Evolutionary conservation across 2,888 invertebrate genomes (phyloP).

Genomic region (Machimus rusticus): DNA sequence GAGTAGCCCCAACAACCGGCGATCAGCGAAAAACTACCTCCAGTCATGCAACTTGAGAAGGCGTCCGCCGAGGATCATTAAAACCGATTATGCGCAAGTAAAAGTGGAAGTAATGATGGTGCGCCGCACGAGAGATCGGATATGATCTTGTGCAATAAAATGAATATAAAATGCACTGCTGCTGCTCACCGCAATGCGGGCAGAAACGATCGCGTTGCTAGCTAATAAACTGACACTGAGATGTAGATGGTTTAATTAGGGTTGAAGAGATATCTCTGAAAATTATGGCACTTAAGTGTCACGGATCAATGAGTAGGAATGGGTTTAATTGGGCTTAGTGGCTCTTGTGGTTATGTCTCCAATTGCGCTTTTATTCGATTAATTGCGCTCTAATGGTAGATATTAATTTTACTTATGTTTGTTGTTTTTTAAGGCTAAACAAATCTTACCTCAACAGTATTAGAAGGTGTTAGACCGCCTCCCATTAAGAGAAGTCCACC

Average conservation of each 20-base stretch:
- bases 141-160: background rate
- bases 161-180: background rate
- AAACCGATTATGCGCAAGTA: background rate
- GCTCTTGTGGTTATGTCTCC: background rate
- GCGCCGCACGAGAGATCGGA: background rate
- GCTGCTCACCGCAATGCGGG: background rate
- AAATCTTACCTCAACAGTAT: slow-evolving; percentile 71
- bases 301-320: background rate
- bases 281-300: background rate
- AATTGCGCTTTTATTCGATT: background rate
- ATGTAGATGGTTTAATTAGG: background rate
- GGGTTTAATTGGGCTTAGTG: background rate
- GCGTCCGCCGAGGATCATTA: background rate
- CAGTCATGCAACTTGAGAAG: background rate
- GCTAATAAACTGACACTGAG: background rate
- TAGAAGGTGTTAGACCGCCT: slow-evolving; percentile 78
- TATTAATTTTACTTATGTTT: background rate
- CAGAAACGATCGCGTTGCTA: background rate
- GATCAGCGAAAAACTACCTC: background rate
- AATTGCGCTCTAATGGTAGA: background rate
- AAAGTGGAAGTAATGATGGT: background rate
- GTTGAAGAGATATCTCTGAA: background rate
- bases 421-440: background rate
- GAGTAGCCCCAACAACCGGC: background rate
- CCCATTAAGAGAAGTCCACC: slow-evolving; percentile 88